Evolutionary conservation across 2,797 vertebrate species (phyloP), one percentile per base, ranked within the genome.

Genomic region (Natrix natrix): DNA sequence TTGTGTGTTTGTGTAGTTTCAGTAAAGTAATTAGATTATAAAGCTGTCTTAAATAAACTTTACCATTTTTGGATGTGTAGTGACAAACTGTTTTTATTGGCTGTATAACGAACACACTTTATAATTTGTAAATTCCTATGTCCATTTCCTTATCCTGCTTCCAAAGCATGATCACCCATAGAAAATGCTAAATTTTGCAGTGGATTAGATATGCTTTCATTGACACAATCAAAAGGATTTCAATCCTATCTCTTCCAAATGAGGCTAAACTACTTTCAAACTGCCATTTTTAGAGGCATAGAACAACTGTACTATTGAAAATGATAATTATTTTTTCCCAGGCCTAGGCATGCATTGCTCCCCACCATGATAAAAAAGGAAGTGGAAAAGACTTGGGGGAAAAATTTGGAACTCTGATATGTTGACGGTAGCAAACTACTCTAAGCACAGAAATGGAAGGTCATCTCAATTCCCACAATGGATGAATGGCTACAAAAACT

Each of bases 21-120:
- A 55, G 69, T 57, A 55, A 57, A 48, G 55, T 28, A 88, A 16
- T 17, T 54, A n/a, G 14, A n/a, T 86, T 86, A 56, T 24, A 87
- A 93, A 54, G 24, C 54, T 83, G 87, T 20, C 87, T 93, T 91
- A 78, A 88, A 90, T 60, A 91, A n/a, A 78, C 86, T 43, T 91
- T 91, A 91, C 43, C 59, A 91, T 91, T 52, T 86, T 87, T 24
- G 52, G 59, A 93, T 88, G 74, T 90, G 22, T 66, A 90, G 69
- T 86, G 86, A 87, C 54, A 90, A 28, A 8, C 74, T 69, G 20
- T 52, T 92, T 66, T 55, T 90, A 57, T 92, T 90, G 86, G 60
- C 52, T 24, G 20, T 66, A 86, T 69, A 60, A 61, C 52, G 83
- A 89, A 86, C 32, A 52, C 10, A 60, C 11, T 54, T 48, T 89